Percentiles rank a stretch among this genome's conserved stretches.
Conservation (phyloP, 1,140 invertebrate species). For the Drosophila kurseongensis region DNA sequence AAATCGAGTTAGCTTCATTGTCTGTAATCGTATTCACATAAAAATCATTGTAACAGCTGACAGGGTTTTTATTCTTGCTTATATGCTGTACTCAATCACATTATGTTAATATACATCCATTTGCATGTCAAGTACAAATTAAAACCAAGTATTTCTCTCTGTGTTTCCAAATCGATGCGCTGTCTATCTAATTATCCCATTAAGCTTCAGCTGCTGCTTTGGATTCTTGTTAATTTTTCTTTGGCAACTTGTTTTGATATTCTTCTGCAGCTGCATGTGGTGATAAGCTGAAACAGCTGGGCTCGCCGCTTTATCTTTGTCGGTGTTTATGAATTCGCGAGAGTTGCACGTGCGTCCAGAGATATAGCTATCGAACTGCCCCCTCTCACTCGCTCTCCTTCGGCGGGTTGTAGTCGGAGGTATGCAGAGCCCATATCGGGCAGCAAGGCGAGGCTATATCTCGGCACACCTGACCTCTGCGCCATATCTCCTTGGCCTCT, state of each 20-base stretch:
- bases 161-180: not conserved
- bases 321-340: slow-evolving; percentile 45
- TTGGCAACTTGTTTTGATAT: slow-evolving; percentile 6
- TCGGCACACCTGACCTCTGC: slow-evolving; percentile 30
- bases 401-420: not conserved
- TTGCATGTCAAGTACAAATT: too few species aligned
- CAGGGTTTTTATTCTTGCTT: too few species aligned
- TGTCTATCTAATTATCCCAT: slow-evolving; percentile 41
- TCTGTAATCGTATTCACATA: too few species aligned
- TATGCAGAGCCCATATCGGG: slow-evolving; percentile 54
- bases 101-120: too few species aligned
- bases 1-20: too few species aligned
- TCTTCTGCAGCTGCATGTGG: slow-evolving; percentile 37
- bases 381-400: slow-evolving; percentile 21
- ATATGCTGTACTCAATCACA: too few species aligned
- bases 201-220: slow-evolving; percentile 21
- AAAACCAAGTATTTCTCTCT: not conserved
- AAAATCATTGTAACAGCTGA: too few species aligned
- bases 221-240: slow-evolving; percentile 3
- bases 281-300: slow-evolving; percentile 38
- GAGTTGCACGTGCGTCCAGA: slow-evolving; percentile 50
- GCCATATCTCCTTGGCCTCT: slow-evolving; percentile 2
- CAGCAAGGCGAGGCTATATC: slow-evolving; percentile 40
- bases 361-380: slow-evolving; percentile 18
- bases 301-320: slow-evolving; percentile 23